Conservation (phyloP, 2,113 vertebrate genomes). For the Salvelinus alpinus region DNA sequence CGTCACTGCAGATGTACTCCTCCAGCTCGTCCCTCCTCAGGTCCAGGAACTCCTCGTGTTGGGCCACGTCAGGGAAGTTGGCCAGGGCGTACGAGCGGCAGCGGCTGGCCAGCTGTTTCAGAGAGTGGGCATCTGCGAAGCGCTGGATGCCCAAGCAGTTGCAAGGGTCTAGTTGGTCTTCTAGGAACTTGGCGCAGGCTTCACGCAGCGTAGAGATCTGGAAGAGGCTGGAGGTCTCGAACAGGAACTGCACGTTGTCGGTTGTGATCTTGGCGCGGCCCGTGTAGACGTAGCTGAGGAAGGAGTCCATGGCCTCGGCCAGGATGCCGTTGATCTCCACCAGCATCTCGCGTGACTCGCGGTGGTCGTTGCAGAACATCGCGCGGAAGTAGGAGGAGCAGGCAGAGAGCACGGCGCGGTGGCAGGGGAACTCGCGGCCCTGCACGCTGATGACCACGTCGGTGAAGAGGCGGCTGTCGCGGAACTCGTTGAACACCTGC, state of each 20-base stretch:
- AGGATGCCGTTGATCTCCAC: constrained; percentile 95
- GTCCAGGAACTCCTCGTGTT: constrained; percentile 92
- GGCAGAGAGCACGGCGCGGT: constrained; percentile 90
- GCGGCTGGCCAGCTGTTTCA: constrained; percentile 91
- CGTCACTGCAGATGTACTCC: constrained; percentile 90
- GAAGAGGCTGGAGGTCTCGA: constrained; percentile 96
- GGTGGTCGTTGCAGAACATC: constrained; percentile 95
- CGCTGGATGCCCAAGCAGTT: constrained; percentile 97
- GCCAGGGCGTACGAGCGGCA: constrained; percentile 88
- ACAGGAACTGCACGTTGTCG: constrained; percentile 95
- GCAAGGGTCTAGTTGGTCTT: constrained; percentile 96
- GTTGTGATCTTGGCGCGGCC: constrained; percentile 95
- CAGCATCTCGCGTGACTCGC: constrained; percentile 91
- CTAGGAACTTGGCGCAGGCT: constrained; percentile 95
- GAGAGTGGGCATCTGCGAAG: constrained; percentile 91
- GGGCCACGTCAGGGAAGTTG: constrained; percentile 88
- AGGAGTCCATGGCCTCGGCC: constrained; percentile 95
- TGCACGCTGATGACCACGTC: constrained; percentile 95
- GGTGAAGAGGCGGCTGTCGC: constrained; percentile 90
- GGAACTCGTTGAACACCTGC: constrained; percentile 95
- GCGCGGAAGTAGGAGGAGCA: constrained; percentile 96
- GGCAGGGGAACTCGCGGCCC: constrained; percentile 92
- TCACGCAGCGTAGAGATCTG: constrained; percentile 91
- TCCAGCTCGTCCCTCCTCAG: constrained; percentile 92
- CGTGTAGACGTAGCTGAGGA: constrained; percentile 94